These are phyloP conservation scores for Doryteuthis pealeii DNA, from an alignment of 1,140 invertebrate genomes.

Conservation along the genomic window DNA sequence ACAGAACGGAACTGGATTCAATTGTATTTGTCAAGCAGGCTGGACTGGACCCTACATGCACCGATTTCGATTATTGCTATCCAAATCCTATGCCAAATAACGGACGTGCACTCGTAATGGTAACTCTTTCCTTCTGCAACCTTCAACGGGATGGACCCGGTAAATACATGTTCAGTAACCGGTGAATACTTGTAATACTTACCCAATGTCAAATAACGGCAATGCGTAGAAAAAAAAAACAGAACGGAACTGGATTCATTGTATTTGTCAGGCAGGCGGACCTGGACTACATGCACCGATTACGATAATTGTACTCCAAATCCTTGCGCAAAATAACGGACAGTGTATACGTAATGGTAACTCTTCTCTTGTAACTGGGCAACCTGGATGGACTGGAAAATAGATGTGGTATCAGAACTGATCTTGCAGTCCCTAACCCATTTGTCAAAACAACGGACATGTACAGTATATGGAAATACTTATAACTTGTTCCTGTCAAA, in stretches of 20 bases:
- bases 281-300: too few relatives aligned
- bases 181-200: neutral
- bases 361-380: neutral
- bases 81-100: neutral
- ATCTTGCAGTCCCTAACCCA: neutral
- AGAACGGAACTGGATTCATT: too few relatives aligned
- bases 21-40: slow-evolving; percentile 3
- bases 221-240: too few relatives aligned
- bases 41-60: too few relatives aligned
- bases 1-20: neutral
- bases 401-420: neutral
- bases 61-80: neutral
- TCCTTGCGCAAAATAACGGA: neutral
- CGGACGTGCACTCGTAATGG: neutral
- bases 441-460: slow-evolving; percentile 7
- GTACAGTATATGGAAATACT: too few relatives aligned
- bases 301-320: neutral
- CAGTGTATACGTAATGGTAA: neutral
- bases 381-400: slow-evolving; percentile 10
- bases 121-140: neutral
- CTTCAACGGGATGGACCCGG: neutral
- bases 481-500: slow-evolving; percentile 9
- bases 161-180: slow-evolving; percentile 8
- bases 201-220: slow-evolving; percentile 14
- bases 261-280: slow-evolving; percentile 9